These are phyloP conservation scores for Oreochromis tanganicae DNA, from an alignment of 2,113 vertebrate species.

Conservation along the genomic window DNA sequence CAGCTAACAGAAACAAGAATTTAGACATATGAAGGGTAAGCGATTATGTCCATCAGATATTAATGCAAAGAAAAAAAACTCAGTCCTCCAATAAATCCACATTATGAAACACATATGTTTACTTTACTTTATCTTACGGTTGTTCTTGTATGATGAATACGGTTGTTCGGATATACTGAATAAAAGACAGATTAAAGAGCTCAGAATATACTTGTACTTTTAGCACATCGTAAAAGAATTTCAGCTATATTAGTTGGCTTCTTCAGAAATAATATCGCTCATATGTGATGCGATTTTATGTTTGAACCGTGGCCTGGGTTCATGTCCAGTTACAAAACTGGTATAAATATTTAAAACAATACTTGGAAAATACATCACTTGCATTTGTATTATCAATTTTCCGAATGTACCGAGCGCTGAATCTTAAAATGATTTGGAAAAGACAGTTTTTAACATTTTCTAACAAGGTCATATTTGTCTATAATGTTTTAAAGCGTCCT, in stretches of 20 bases:
- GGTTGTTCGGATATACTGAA: not conserved
- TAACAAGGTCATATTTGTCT: not conserved
- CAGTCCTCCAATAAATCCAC: rapidly evolving
- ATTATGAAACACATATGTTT: not conserved
- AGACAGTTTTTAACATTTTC: not conserved
- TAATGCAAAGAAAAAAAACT: not conserved
- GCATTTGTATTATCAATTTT: not conserved
- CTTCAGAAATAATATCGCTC: not conserved
- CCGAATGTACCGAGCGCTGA: not conserved
- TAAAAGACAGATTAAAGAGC: not conserved
- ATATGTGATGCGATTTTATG: not conserved
- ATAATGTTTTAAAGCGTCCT: not conserved
- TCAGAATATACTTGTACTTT: not conserved
- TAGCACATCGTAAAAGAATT: not conserved
- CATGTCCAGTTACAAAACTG: not conserved
- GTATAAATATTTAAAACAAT: not conserved
- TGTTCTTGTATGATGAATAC: not conserved
- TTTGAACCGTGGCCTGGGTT: not conserved
- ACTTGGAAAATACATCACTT: not conserved
- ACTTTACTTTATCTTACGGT: not conserved
- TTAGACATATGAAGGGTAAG: not conserved
- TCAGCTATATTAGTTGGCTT: rapidly evolving
- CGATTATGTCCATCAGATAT: not conserved
- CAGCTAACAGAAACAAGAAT: not conserved
- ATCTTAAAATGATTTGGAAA: not conserved